Conservation (phyloP, 2,888 invertebrate species). For the Achlya flavicornis region DNA sequence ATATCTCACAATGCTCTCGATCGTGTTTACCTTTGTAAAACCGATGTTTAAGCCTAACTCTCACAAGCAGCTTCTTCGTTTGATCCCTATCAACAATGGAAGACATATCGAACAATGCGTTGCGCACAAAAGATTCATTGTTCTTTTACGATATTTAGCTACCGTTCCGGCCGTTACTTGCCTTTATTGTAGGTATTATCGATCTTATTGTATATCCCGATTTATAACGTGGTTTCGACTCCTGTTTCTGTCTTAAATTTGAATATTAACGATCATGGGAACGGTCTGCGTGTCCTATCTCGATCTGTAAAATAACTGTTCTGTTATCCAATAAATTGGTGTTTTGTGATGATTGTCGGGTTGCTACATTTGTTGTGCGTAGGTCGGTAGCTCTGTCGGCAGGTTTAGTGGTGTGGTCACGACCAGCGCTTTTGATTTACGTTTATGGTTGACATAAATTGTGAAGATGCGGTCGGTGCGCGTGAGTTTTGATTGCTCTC, state of each 20-base stretch:
- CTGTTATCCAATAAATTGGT: neutral
- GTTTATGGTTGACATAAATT: conserved; percentile 60
- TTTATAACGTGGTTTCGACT: conserved; percentile 72
- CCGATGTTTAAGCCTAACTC: conserved; percentile 60
- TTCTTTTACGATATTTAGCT: conserved; percentile 75
- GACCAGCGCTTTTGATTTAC: conserved; percentile 43
- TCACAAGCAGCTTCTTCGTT: conserved; percentile 26
- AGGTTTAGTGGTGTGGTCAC: conserved; percentile 26
- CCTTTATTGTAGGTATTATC: conserved; percentile 75
- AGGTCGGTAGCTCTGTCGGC: conserved; percentile 32
- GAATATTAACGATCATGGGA: conserved; percentile 77
- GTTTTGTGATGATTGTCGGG: conserved; percentile 20
- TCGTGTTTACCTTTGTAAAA: conserved; percentile 69
- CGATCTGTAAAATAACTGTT: conserved; percentile 16
- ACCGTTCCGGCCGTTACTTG: conserved; percentile 75
- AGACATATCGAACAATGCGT: conserved; percentile 64
- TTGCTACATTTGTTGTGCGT: conserved; percentile 26
- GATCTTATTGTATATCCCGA: conserved; percentile 72
- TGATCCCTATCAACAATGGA: conserved; percentile 46
- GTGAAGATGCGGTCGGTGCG: conserved; percentile 42
- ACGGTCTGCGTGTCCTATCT: conserved; percentile 43
- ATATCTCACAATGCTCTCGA: conserved; percentile 61
- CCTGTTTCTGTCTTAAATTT: conserved; percentile 58
- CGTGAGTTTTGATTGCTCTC: conserved; percentile 34
- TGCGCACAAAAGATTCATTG: conserved; percentile 63